Evolutionary conservation across 2,888 invertebrate genomes (phyloP), one percentile per base, ranked within the genome.

Genomic region (Aphidius colemani): DNA sequence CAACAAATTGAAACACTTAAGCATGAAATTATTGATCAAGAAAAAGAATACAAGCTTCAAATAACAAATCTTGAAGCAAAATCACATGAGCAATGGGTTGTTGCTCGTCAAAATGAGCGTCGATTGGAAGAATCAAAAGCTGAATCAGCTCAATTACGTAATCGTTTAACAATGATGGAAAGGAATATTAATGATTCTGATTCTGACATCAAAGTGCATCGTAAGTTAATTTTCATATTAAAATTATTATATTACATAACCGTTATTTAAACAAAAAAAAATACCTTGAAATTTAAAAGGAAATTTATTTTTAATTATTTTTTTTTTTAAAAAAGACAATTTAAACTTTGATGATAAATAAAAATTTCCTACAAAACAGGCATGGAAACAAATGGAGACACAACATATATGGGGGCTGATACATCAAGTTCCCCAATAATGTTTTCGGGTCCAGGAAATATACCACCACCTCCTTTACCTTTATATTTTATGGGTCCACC

Each of bases 21-120:
- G 64, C 88, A 92, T 62, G 95, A 95, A 84, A 88, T 95, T 66
- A 87, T 93, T n/a, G 93, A 94, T 64, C 94, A 94, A 80, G 92
- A 94, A 80, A 90, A 88, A 67, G 86, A 87, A 69, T 82, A 86
- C 69, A 88, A 87, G 75, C 84, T 83, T 74, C 93, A 94, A 76
- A 89, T 94, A 70, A 87, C 93, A 61, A 87, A 88, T 64, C 85
- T 93, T 64, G 95, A 95, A 82, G 89, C 91, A 74, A 92, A 94
- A 70, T 90, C 93, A 11, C 94, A 95, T 82, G 90, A 92, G 75
- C 90, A 91, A 70, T 94, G 93, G 95, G 88, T 96, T 61, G 88
- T 90, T 65, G 91, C 94, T 10, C 85, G 95, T 58, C 91, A 93
- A 75, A 90, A 91, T 45, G 90, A 93, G 78, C 87, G 95, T 44